Conservation (phyloP, 2,888 invertebrate species). For the Melanophora roralis region DNA sequence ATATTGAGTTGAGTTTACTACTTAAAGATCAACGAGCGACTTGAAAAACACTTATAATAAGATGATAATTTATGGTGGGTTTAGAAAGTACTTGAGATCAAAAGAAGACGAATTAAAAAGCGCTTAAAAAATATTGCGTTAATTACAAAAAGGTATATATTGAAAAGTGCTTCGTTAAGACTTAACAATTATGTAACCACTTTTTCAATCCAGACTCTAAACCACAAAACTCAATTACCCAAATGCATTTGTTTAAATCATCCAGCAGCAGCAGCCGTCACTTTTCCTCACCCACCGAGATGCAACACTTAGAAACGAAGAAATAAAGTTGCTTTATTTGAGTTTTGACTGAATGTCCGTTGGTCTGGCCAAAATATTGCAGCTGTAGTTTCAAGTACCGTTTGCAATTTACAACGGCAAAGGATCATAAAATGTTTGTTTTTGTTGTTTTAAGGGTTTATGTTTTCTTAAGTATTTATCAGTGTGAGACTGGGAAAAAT, state of each 20-base stretch:
- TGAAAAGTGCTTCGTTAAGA: background rate
- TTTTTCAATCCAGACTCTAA: slow-evolving; percentile 18
- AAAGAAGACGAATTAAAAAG: background rate
- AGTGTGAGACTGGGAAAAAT: background rate
- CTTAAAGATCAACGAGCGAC: background rate
- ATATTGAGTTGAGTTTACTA: slow-evolving; percentile 2
- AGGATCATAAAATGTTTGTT: slow-evolving; percentile 13
- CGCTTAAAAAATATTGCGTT: slow-evolving; percentile 23
- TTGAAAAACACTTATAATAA: slow-evolving; percentile 40
- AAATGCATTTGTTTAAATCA: background rate
- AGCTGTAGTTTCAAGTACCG: slow-evolving; percentile 33
- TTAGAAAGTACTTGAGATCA: slow-evolving; percentile 42
- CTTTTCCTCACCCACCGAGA: slow-evolving; percentile 54
- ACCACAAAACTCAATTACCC: slow-evolving; percentile 16
- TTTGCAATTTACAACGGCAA: slow-evolving; percentile 13
- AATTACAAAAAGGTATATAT: slow-evolving; percentile 18
- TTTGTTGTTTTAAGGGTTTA: slow-evolving; percentile 1
- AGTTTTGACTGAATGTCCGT: slow-evolving; percentile 2
- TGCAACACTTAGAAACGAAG: slow-evolving; percentile 49
- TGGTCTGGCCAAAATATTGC: slow-evolving; percentile 11
- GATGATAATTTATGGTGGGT: slow-evolving; percentile 56
- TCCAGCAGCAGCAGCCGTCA: background rate
- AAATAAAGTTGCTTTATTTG: background rate
- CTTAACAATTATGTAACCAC: slow-evolving; percentile 34
- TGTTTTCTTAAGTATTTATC: slow-evolving; percentile 52